Evolutionary conservation across 1,140 invertebrate species (phyloP).

Genomic region (Frieseomelitta varia): DNA sequence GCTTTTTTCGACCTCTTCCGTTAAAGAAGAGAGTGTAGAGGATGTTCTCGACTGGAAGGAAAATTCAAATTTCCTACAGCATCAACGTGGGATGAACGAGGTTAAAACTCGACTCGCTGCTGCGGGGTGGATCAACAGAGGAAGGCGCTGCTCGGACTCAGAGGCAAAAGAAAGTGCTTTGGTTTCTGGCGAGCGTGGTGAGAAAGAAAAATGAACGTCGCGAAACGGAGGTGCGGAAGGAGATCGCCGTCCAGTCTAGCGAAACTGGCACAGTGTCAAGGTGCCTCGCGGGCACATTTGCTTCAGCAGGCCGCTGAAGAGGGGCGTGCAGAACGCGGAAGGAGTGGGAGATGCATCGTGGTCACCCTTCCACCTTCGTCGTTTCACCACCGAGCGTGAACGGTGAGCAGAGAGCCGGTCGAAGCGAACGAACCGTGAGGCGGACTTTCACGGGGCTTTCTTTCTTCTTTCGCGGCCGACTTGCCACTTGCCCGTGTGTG

Average conservation of each 20-base stretch:
- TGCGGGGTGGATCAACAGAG: not conserved
- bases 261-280: slow-evolving; percentile 79
- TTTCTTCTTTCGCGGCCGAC: slow-evolving; percentile 70
- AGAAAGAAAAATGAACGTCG: slow-evolving; percentile 52
- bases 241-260: slow-evolving; percentile 55
- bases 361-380: slow-evolving; percentile 42
- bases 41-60: no score
- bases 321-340: not conserved
- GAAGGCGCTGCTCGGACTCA: not conserved
- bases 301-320: slow-evolving; percentile 13
- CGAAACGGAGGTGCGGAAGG: slow-evolving; percentile 15
- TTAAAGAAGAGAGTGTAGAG: not conserved
- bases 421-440: not conserved
- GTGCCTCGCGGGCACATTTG: slow-evolving; percentile 54
- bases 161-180: not conserved
- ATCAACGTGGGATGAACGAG: not conserved
- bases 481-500: slow-evolving; percentile 21
- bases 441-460: slow-evolving; percentile 76
- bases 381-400: slow-evolving; percentile 31
- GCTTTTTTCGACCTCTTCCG: not conserved
- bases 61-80: not conserved
- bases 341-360: slow-evolving; percentile 6
- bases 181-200: not conserved
- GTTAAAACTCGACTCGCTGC: not conserved
- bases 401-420: slow-evolving; percentile 10